A percentile compares a stretch with the other conserved stretches of the same genome.
phyloP scores from a whole-genome alignment of 30 jellyfish, hydroid and myxozoan species.

The Chrysaora quinquecirrha region DNA sequence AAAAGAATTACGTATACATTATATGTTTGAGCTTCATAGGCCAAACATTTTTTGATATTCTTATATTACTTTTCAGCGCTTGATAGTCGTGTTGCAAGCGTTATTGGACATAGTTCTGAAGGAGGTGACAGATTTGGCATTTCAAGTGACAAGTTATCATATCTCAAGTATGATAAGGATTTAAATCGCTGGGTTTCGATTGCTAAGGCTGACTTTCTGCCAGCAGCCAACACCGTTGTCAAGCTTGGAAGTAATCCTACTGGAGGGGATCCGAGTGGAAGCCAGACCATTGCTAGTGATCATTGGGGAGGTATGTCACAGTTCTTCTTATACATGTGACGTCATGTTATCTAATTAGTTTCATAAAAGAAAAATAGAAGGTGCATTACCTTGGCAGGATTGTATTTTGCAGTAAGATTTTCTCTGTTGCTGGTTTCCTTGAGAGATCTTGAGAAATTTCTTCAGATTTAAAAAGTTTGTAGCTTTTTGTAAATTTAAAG shows the following conservation, averaged over 20 bases:
- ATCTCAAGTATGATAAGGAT: slow-evolving; percentile 48
- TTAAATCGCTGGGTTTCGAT: slow-evolving; percentile 59
- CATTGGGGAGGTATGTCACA: slow-evolving; percentile 74
- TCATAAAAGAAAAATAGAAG: too few relatives aligned
- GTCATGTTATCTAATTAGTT: too few relatives aligned
- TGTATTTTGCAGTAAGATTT: not conserved
- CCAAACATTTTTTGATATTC: not conserved
- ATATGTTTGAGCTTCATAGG: too few relatives aligned
- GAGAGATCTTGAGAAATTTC: not conserved
- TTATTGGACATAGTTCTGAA: slow-evolving; percentile 31
- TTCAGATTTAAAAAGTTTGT: not conserved
- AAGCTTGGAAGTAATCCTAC: not conserved
- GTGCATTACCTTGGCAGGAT: not conserved
- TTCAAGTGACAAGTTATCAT: slow-evolving; percentile 53
- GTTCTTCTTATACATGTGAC: not conserved
- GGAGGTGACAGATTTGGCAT: slow-evolving; percentile 50
- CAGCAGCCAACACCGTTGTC: not conserved
- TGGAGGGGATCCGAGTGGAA: slow-evolving; percentile 40
- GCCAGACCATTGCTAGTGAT: slow-evolving; percentile 24
- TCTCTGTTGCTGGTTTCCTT: not conserved
- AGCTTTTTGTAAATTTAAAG: not conserved
- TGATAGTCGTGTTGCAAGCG: slow-evolving; percentile 74
- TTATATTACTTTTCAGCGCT: slow-evolving; percentile 31
- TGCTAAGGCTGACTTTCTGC: not conserved
- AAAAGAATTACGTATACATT: too few relatives aligned